Percentiles rank a stretch among this genome's conserved stretches.
Evolutionary conservation across 2,888 invertebrate genomes (phyloP).

Genomic region (Cataglyphis albicans): DNA sequence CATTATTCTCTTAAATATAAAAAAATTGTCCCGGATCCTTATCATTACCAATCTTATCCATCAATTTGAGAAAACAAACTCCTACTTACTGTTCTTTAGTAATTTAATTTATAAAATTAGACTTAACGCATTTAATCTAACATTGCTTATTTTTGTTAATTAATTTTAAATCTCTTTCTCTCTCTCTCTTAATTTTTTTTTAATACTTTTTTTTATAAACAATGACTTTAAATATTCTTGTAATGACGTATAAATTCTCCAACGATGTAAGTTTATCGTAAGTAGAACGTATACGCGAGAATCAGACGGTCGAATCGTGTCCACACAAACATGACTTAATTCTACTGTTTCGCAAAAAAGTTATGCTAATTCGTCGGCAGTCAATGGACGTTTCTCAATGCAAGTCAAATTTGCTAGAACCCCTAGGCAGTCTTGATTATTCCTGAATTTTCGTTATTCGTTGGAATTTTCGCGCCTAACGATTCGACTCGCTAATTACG

Average conservation of each 20-base stretch:
- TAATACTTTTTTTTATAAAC: neutral
- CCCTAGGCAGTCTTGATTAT: neutral
- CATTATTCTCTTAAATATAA: neutral
- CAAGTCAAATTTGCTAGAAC: slow-evolving; percentile 37
- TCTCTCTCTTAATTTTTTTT: neutral
- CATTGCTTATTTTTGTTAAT: neutral
- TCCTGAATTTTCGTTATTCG: slow-evolving; percentile 10
- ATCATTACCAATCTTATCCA: neutral
- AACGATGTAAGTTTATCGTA: neutral
- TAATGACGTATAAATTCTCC: neutral
- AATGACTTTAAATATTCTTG: neutral
- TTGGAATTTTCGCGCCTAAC: neutral
- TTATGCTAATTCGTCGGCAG: neutral
- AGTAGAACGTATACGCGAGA: slow-evolving; percentile 2
- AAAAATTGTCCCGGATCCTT: neutral
- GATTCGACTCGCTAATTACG: neutral
- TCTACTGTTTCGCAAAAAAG: neutral
- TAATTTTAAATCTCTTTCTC: neutral
- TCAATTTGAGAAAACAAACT: neutral
- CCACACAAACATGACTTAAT: neutral
- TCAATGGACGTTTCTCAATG: slow-evolving; percentile 11
- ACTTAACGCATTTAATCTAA: neutral
- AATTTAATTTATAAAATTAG: neutral
- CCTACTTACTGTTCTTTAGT: neutral
- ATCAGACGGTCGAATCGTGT: neutral